Conservation (phyloP, 2,797 vertebrate species). For the Amblyopsis hoosieri region DNA sequence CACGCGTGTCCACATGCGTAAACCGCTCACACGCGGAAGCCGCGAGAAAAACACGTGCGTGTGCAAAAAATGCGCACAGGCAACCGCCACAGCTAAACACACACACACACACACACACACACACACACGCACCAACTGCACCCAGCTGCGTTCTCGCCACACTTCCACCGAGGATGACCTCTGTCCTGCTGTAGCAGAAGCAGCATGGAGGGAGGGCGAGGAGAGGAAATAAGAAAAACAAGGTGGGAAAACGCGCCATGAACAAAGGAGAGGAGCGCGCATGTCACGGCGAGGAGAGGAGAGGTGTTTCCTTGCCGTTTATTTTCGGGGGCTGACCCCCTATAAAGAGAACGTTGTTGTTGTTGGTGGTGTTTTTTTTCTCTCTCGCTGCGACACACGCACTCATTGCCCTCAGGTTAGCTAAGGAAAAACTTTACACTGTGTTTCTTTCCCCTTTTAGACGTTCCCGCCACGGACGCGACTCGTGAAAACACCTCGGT, state of each 20-base stretch:
- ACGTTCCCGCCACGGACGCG: slow-evolving; percentile 32
- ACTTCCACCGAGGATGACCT: slow-evolving; percentile 80
- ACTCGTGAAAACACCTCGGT: slow-evolving; percentile 26
- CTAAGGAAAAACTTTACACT: background rate
- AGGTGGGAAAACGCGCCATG: slow-evolving; percentile 1
- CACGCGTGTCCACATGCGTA: slow-evolving; percentile 11
- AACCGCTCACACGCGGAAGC: no score
- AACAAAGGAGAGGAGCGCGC: slow-evolving; percentile 1
- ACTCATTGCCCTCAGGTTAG: no score
- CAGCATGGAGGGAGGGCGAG: slow-evolving; percentile 11
- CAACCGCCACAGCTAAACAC: slow-evolving; percentile 18
- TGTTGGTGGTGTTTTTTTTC: no score
- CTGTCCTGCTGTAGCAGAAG: slow-evolving; percentile 70
- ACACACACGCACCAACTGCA: slow-evolving; percentile 65
- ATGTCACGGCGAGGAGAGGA: slow-evolving; percentile 8
- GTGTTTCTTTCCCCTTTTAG: slow-evolving; percentile 42
- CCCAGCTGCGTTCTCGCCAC: slow-evolving; percentile 81
- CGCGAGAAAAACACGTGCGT: slow-evolving; percentile 5
- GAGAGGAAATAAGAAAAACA: background rate
- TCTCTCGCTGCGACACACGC: no score
- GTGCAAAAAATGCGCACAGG: slow-evolving; percentile 23
- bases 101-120: slow-evolving; percentile 33
- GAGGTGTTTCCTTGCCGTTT: background rate
- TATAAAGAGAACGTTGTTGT: no score
- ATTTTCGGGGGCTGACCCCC: background rate